Conservation (phyloP, 2,797 vertebrate species). For the Mallotus villosus region DNA sequence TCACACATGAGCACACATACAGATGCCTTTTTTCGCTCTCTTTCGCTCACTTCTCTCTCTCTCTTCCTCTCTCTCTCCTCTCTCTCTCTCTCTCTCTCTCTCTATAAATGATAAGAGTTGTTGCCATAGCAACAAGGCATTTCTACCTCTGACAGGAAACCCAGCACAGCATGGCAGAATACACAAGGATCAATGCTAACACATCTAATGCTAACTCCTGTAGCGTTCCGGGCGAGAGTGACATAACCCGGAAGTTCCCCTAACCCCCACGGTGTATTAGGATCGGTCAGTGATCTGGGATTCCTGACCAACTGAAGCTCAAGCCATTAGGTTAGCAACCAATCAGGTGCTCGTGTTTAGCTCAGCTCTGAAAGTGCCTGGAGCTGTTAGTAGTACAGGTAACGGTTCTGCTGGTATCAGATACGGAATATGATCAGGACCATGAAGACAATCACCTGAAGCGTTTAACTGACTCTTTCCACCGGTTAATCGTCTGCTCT, state of each 20-base stretch:
- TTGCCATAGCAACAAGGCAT: slow-evolving; percentile 55
- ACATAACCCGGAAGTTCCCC: not conserved
- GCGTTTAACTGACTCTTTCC: not conserved
- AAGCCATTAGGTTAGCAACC: too few relatives aligned
- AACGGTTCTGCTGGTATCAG: too few relatives aligned
- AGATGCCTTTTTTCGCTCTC: not conserved
- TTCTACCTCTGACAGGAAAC: slow-evolving; percentile 46
- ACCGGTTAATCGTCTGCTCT: not conserved
- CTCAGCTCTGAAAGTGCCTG: too few relatives aligned
- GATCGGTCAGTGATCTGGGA: too few relatives aligned
- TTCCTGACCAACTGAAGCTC: too few relatives aligned
- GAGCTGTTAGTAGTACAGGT: too few relatives aligned
- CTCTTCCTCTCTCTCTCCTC: not conserved
- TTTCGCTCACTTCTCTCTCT: not conserved
- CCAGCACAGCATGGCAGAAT: slow-evolving; percentile 13
- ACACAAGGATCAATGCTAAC: not conserved
- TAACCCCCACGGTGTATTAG: too few relatives aligned
- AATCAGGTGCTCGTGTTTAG: too few relatives aligned
- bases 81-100: not conserved
- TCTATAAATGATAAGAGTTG: slow-evolving; percentile 55
- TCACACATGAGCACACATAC: not conserved
- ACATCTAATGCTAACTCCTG: not conserved
- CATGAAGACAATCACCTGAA: not conserved
- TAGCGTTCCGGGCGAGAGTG: not conserved
- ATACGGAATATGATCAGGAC: too few relatives aligned